These are phyloP conservation scores for Calliscelio sp. DNA, from an alignment of 2,888 invertebrate species.

Conservation along the genomic window DNA sequence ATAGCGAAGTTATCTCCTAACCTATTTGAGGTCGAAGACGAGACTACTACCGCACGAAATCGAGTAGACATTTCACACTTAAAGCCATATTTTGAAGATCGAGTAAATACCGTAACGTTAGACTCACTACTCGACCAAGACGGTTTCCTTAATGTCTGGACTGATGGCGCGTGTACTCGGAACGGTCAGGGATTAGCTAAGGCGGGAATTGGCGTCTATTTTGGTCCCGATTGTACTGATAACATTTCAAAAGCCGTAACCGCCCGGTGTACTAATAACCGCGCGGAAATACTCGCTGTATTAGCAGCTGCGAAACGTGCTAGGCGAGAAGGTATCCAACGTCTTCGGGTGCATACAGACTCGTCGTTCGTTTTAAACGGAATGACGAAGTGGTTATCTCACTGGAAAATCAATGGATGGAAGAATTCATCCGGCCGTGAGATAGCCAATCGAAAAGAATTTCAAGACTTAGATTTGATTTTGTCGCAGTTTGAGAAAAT, in stretches of 20 bases:
- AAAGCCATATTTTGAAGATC: background rate
- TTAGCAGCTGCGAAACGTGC: background rate
- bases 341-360: conserved; percentile 15
- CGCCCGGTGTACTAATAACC: conserved; percentile 12
- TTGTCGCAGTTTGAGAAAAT: background rate
- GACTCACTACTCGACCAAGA: no score
- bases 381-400: conserved; percentile 1
- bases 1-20: background rate
- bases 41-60: background rate
- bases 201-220: conserved; percentile 16
- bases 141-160: conserved; percentile 19
- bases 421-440: conserved; percentile 1
- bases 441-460: background rate
- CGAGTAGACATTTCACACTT: conserved; percentile 8
- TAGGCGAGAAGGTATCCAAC: background rate
- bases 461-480: background rate
- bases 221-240: conserved; percentile 1
- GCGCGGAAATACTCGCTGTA: conserved; percentile 1
- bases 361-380: background rate
- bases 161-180: conserved; percentile 2
- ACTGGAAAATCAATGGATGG: conserved; percentile 3
- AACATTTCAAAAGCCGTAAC: background rate
- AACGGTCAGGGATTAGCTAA: background rate
- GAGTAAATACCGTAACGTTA: background rate
- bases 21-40: background rate